These are phyloP conservation scores for Hippocampus kuda DNA, from an alignment of 2,797 vertebrate genomes.

Conservation along the genomic window DNA sequence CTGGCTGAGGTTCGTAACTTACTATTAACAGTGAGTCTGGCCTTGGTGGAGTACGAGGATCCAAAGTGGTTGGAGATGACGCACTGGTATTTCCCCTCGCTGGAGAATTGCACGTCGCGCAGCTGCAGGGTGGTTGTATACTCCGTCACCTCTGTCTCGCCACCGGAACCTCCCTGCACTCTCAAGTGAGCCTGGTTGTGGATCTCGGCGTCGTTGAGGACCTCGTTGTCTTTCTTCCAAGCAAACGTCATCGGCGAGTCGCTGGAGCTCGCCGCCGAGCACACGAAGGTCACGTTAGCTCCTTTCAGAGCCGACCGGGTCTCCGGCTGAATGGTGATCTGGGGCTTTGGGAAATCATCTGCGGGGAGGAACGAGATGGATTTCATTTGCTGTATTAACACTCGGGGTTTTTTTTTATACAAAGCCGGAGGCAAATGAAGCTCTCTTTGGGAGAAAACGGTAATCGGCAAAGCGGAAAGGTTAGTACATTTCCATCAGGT, in stretches of 20 bases:
- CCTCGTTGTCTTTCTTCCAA: conserved; percentile 98
- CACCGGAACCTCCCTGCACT: conserved; percentile 55
- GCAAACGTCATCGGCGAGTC: conserved; percentile 97
- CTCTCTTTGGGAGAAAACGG: not conserved
- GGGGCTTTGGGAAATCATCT: conserved; percentile 98
- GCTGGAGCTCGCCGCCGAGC: conserved; percentile 93
- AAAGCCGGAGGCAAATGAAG: not conserved
- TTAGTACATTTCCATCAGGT: conserved; percentile 30
- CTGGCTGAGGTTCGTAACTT: conserved; percentile 43
- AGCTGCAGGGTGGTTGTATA: conserved; percentile 88
- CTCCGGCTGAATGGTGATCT: conserved; percentile 95
- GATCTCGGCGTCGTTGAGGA: conserved; percentile 81
- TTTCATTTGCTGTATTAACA: not conserved
- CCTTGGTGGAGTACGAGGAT: conserved; percentile 91
- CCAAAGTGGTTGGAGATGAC: conserved; percentile 99
- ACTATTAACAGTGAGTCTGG: conserved; percentile 96
- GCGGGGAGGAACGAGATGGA: conserved; percentile 11
- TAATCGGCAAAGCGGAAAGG: conserved; percentile 13
- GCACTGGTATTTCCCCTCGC: conserved; percentile 92
- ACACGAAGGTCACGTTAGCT: conserved; percentile 87
- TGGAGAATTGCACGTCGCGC: conserved; percentile 77
- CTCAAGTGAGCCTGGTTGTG: conserved; percentile 88
- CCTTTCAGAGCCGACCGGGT: conserved; percentile 87
- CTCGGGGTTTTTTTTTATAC: not conserved
- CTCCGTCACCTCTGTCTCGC: conserved; percentile 75